These are phyloP conservation scores for Helleia helle DNA, from an alignment of 2,888 invertebrate species.

Conservation along the genomic window DNA sequence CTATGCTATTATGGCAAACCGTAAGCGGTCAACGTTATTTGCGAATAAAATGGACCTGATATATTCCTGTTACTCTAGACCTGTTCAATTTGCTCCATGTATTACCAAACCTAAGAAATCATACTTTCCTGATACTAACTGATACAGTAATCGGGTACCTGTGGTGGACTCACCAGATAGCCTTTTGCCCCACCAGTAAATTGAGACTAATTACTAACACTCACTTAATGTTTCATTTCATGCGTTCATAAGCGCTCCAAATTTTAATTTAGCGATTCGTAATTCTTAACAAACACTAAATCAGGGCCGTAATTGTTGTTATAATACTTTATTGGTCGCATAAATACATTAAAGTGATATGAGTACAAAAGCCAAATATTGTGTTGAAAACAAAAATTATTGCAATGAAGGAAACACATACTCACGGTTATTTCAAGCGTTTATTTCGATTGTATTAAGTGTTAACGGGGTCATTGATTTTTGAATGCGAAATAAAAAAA, in stretches of 20 bases:
- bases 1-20: too few relatives aligned
- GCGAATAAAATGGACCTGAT: too few relatives aligned
- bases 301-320: constrained; percentile 64
- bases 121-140: too few relatives aligned
- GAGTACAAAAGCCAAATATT: constrained; percentile 62
- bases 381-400: constrained; percentile 61
- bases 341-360: constrained; percentile 52
- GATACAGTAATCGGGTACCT: too few relatives aligned
- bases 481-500: constrained; percentile 20
- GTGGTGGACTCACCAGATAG: too few relatives aligned
- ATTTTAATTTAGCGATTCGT: too few relatives aligned
- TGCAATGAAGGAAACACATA: constrained; percentile 44
- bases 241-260: neutral
- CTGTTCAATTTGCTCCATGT: too few relatives aligned
- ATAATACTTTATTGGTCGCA: constrained; percentile 59
- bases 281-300: constrained; percentile 54
- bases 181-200: too few relatives aligned
- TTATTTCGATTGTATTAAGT: constrained; percentile 18
- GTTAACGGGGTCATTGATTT: constrained; percentile 36
- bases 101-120: too few relatives aligned
- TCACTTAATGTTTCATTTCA: constrained; percentile 38
- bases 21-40: too few relatives aligned
- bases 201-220: too few relatives aligned
- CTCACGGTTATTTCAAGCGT: constrained; percentile 38
- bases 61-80: too few relatives aligned